Base-by-base conservation (phyloP, 2,888 invertebrate species). In the Punctoribates punctum region DNA sequence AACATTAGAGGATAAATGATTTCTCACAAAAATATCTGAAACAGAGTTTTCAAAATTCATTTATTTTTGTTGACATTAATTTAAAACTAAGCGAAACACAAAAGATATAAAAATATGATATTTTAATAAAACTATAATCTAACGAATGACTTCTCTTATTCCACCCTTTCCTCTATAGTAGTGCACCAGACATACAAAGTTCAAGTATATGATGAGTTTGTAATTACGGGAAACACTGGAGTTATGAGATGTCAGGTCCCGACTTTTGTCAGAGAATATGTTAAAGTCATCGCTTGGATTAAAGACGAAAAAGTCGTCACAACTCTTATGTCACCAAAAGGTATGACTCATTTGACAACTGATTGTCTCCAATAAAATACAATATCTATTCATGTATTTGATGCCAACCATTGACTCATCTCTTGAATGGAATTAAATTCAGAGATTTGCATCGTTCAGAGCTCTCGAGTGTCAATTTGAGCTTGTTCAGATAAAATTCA, bases 201-300 rank as follows among this genome's bases (percentile, higher is more conserved):
- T 17, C 75, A 75, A 75, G 75, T 75, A 0, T 75, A 75, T 62
- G 75, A 73, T n/a, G 75, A 75, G 42, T 75, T 72, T 62, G 75
- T 73, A 17, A 75, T 75, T 17, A 51, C 29, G n/a, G 75, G 75
- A 9, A 75, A 75, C 42, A 75, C 75, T 17, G 75, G 75, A 2
- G 72, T 72, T 27, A 73, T 75, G 27, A 75, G 72, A 73, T 75
- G 75, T 73, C 75, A 75, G 73, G 72, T 75, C 17, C 75, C 75
- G n/a, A 73, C 75, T 57, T 75, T 75, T 17, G 75, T 75, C 8
- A 51, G 75, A 6, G 75, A 75, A 25, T 73, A 75, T 27, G 75
- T 75, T 23, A 73, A 60, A 17, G 75, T 75, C 20, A 75, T 42
- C 11, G 75, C 75, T 29, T 75, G 75, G 75, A 9, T 75, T 48